A percentile compares a stretch with the other conserved stretches of the same genome.
These are phyloP conservation scores for Cybosia mesomella DNA, from an alignment of 2,888 invertebrate genomes.

Conservation along the genomic window DNA sequence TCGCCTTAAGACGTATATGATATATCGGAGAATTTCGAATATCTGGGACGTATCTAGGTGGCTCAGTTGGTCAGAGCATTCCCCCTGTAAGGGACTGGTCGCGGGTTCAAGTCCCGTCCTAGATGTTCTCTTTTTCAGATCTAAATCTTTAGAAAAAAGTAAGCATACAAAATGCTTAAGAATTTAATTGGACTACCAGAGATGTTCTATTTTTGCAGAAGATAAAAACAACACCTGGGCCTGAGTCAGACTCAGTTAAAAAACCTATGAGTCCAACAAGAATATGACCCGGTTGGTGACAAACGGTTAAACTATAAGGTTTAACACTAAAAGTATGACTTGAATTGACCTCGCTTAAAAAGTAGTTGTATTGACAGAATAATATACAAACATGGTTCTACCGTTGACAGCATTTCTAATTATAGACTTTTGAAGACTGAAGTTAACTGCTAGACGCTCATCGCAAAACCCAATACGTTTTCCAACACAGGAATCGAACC, in stretches of 20 bases:
- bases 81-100: no score
- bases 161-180: no score
- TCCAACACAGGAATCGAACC: conserved; percentile 11
- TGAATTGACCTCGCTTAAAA: background rate
- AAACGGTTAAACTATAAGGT: background rate
- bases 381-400: background rate
- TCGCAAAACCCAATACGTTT: conserved; percentile 1
- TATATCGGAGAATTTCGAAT: no score
- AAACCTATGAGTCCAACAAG: background rate
- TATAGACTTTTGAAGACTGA: background rate
- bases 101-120: no score
- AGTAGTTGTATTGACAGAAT: background rate
- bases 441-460: background rate
- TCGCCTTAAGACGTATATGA: no score
- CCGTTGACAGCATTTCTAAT: background rate
- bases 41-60: no score
- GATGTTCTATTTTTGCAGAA: no score
- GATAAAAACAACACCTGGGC: no score
- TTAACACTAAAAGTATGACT: background rate
- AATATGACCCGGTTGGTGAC: background rate
- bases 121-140: no score
- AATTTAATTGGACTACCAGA: no score
- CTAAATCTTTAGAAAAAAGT: no score
- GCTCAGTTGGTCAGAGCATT: no score
- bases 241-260: background rate